Conservation (phyloP, 2,888 invertebrate species). For the Spatulosminthurus flaviceps region DNA sequence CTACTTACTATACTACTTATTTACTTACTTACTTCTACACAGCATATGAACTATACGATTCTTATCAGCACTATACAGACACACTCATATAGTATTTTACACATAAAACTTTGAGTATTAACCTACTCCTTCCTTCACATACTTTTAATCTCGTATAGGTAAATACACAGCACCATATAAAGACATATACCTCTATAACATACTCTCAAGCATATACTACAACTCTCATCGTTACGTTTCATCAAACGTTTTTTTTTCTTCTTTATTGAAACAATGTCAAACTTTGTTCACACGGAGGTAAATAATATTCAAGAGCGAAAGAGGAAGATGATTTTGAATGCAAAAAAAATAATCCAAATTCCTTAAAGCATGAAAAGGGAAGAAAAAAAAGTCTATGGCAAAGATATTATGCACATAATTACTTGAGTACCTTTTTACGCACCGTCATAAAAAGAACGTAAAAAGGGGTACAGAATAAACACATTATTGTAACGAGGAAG, state of each 20-base stretch:
- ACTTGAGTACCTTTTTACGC: background rate
- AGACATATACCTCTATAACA: too few relatives aligned
- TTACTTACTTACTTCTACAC: too few relatives aligned
- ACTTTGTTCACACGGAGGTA: background rate
- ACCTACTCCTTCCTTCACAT: background rate
- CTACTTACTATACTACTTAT: too few relatives aligned
- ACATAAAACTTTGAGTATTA: background rate
- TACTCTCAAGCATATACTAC: too few relatives aligned
- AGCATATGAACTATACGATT: too few relatives aligned
- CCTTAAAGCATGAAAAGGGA: background rate
- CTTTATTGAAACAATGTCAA: slow-evolving; percentile 25
- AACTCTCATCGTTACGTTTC: too few relatives aligned
- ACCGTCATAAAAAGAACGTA: background rate
- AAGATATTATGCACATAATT: background rate
- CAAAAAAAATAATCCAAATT: background rate
- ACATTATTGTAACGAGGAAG: background rate
- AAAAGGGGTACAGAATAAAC: background rate
- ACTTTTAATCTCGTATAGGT: background rate
- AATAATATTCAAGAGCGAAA: background rate
- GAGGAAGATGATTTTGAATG: background rate
- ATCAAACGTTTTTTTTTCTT: background rate
- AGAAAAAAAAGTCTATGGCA: background rate
- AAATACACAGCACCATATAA: background rate
- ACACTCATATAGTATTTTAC: background rate
- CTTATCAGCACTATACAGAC: too few relatives aligned